phyloP scores from a whole-genome alignment of 2,888 invertebrate species.

The Myopa testacea region DNA sequence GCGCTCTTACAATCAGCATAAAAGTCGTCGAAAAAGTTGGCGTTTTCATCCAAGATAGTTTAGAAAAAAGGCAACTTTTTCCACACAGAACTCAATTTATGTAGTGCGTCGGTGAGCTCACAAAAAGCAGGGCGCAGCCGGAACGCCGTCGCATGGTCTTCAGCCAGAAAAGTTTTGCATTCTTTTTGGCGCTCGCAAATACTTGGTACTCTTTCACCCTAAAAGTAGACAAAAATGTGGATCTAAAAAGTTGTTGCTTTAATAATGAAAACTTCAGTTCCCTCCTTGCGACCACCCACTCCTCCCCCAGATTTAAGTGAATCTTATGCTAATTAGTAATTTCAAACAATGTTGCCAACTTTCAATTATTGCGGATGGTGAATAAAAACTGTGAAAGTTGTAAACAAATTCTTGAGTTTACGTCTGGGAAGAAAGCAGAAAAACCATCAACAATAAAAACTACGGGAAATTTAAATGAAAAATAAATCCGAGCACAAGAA shows the following conservation, averaged over 20 bases:
- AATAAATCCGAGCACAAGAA: neutral
- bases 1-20: no score
- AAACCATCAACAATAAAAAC: neutral
- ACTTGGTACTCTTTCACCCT: neutral
- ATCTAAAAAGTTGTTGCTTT: neutral
- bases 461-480: neutral
- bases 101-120: neutral
- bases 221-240: neutral
- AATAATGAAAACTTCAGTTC: no score
- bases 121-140: neutral
- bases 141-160: neutral
- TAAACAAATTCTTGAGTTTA: neutral
- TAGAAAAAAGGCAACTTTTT: no score
- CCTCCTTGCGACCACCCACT: neutral
- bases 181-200: neutral
- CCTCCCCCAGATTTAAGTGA: neutral
- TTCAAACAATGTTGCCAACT: constrained; percentile 20
- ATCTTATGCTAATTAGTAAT: constrained; percentile 30
- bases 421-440: neutral
- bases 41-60: no score
- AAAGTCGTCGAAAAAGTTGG: no score
- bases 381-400: neutral
- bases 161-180: neutral
- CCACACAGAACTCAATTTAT: neutral
- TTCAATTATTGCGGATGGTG: constrained; percentile 5